Conservation (phyloP, 2,888 invertebrate genomes). For the Lathronympha strigana region DNA sequence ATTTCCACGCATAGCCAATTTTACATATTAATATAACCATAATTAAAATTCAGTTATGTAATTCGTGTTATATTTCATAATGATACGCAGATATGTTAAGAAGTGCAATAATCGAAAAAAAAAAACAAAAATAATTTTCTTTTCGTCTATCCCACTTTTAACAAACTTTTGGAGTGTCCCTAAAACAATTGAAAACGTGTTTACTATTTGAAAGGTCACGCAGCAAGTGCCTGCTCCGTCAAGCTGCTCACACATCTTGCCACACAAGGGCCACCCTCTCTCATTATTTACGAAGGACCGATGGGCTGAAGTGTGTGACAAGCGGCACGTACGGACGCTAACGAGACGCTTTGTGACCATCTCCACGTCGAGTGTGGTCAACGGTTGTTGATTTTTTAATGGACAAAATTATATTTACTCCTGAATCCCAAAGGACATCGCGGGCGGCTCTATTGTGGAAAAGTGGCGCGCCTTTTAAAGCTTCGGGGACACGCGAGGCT, state of each 20-base stretch:
- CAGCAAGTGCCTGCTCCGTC: conserved; percentile 56
- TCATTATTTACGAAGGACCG: conserved; percentile 84
- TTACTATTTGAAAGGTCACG: conserved; percentile 20
- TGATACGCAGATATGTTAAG: too few species aligned
- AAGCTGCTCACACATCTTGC: conserved; percentile 50
- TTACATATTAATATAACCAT: neutral
- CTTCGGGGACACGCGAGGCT: conserved; percentile 63
- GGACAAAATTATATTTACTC: conserved; percentile 79
- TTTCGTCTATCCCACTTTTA: neutral
- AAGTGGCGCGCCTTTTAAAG: conserved; percentile 73
- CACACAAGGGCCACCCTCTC: conserved; percentile 69
- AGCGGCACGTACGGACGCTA: conserved; percentile 81
- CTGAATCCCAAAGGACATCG: conserved; percentile 64
- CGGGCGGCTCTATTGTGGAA: conserved; percentile 61
- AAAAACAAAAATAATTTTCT: too few species aligned
- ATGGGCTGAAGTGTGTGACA: conserved; percentile 81
- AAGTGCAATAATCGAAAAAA: too few species aligned
- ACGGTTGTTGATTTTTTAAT: conserved; percentile 81
- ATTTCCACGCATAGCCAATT: neutral
- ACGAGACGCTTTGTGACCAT: conserved; percentile 84
- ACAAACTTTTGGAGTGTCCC: neutral
- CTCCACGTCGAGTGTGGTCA: conserved; percentile 76
- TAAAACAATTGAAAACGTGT: conserved; percentile 2
- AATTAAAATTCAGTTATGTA: neutral
- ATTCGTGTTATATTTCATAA: neutral